Base-by-base conservation (phyloP, 2,113 vertebrate genomes). In the Hippoglossus stenolepis region DNA sequence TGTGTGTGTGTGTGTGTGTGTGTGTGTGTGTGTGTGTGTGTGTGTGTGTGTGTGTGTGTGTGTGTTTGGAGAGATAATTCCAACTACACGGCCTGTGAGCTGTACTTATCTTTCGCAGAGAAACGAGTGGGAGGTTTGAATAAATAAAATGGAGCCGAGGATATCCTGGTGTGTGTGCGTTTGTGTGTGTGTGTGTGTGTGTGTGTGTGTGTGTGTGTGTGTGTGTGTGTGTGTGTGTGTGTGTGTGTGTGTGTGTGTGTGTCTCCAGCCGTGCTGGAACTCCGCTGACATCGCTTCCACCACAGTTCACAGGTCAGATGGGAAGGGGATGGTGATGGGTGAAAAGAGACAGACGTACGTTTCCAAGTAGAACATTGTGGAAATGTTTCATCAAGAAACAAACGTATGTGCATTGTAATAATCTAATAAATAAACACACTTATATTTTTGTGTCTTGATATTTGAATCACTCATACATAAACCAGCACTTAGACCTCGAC, bases 71-170 rank as follows among this genome's bases (percentile, higher is more conserved):
- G 70, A 54, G 47, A 59, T 73, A 84, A 82, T 86, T 77, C 80
- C 78, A 85, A 76, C 76, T 54, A 7, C 53, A 79, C 51, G 17
- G 64, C 38, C 18, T 62, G 57, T 66, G 75, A 43, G 20, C 53
- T 77, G 58, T 18, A 64, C 70, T 89, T 77, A 78, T 77, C 69
- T 66, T 69, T 67, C 65, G 43, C 49, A 84, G 76, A 65, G 80
- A 63, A 80, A 82, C 1, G 72, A 75, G 75, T 75, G 11, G 76
- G 83, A 87, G 79, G 72, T 24, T 87, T 87, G 79, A 82, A 90
- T 87, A 88, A 82, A 87, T 77, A 84, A 80, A 79, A 83, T 23
- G 35, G 24, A 75, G 73, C 66, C 9, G 21, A 75, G 79, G 79
- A 80, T 84, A 86, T 82, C 63, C 76, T 81, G 60, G 60, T 77